Evolutionary conservation across 2,797 vertebrate genomes (phyloP).

Genomic region (Carcharodon carcharias): DNA sequence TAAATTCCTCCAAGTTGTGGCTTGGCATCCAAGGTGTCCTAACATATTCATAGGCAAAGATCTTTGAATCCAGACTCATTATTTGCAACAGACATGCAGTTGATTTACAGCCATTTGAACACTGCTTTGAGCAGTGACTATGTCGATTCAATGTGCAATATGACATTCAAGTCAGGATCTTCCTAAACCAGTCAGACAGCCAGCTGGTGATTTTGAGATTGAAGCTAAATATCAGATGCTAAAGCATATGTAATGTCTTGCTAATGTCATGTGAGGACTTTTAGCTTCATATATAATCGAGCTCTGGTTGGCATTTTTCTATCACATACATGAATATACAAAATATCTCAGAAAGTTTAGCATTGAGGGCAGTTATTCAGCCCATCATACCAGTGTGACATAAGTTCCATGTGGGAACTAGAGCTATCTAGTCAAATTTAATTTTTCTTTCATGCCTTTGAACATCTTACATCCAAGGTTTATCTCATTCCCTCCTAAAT

Average conservation of each 20-base stretch:
- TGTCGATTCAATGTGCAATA: neutral
- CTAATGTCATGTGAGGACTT: neutral
- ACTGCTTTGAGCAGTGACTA: neutral
- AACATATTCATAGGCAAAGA: neutral
- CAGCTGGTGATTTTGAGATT: neutral
- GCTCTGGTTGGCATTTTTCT: neutral
- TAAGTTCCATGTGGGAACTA: neutral
- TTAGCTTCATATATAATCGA: neutral
- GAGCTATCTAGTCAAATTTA: neutral
- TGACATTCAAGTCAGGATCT: neutral
- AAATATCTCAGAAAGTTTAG: neutral
- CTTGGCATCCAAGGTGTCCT: neutral
- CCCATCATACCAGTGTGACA: neutral
- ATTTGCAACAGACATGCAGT: neutral
- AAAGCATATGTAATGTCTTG: neutral
- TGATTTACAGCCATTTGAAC: neutral
- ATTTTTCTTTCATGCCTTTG: neutral
- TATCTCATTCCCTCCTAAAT: neutral
- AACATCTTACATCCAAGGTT: neutral
- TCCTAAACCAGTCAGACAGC: neutral
- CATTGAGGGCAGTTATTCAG: neutral
- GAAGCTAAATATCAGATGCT: neutral
- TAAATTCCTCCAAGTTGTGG: neutral
- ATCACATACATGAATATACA: neutral
- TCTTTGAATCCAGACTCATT: neutral